phyloP scores from a whole-genome alignment of 2,888 invertebrate genomes.

The Morpho deidamia region DNA sequence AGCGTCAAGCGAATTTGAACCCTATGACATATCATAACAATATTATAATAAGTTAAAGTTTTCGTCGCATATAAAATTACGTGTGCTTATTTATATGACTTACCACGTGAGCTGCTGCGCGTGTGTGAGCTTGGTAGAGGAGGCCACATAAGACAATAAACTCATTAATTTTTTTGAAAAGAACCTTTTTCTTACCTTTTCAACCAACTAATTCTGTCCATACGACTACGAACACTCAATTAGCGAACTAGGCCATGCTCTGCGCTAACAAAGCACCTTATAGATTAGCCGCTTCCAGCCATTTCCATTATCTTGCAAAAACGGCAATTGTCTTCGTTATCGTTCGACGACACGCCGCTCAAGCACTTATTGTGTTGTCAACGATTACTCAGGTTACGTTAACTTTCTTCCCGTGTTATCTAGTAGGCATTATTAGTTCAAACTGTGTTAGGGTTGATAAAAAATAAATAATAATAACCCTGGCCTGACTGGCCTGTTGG shows the following conservation, averaged over 20 bases:
- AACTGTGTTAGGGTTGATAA: not conserved
- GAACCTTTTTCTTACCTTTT: not conserved
- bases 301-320: conserved; percentile 48
- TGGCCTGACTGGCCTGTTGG: too few relatives aligned
- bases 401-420: conserved; percentile 19
- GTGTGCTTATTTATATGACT: too few relatives aligned
- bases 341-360: conserved; percentile 37
- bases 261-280: conserved; percentile 28
- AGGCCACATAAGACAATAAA: not conserved
- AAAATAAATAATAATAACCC: too few relatives aligned
- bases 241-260: conserved; percentile 40
- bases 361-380: conserved; percentile 17
- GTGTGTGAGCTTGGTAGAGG: too few relatives aligned
- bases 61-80: too few relatives aligned
- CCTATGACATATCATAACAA: too few relatives aligned
- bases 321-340: conserved; percentile 44
- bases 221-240: conserved; percentile 26
- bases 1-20: too few relatives aligned
- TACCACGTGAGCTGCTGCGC: too few relatives aligned
- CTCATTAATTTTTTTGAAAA: not conserved
- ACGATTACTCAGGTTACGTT: conserved; percentile 22
- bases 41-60: too few relatives aligned
- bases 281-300: conserved; percentile 40
- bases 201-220: not conserved
- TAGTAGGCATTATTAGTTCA: conserved; percentile 17